These are phyloP conservation scores for Rhizomys pruinosus DNA, from an alignment of 2,113 vertebrate species.

Conservation along the genomic window DNA sequence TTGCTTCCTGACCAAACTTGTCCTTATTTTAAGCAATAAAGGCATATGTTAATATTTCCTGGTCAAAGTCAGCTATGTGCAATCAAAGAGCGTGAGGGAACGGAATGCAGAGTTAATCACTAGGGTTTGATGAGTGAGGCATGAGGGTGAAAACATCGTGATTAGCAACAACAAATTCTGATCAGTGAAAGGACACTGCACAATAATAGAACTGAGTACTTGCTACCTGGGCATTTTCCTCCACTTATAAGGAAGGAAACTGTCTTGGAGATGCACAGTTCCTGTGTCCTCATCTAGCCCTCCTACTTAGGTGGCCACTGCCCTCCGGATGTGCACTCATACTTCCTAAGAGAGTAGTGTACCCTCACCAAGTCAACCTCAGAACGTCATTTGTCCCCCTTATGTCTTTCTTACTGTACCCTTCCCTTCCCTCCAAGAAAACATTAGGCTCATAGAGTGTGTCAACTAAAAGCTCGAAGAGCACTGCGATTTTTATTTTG, in stretches of 20 bases:
- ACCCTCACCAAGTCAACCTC: background rate
- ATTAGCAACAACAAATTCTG: background rate
- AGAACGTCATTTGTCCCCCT: background rate
- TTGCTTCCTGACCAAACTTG: background rate
- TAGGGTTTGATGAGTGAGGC: slow-evolving; percentile 16
- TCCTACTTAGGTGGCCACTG: background rate
- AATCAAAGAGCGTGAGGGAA: background rate
- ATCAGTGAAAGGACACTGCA: background rate
- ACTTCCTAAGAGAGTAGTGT: background rate
- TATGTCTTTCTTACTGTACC: background rate
- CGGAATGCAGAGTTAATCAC: background rate
- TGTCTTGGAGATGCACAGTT: background rate
- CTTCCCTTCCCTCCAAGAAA: too few species aligned
- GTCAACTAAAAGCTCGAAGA: background rate
- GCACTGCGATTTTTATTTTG: background rate
- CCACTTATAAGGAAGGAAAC: background rate
- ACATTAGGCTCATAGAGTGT: background rate
- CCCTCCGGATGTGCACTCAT: background rate
- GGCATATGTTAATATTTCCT: slow-evolving; percentile 17
- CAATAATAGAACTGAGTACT: background rate
- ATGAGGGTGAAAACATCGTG: background rate
- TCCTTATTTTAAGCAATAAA: background rate
- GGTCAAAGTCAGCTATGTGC: slow-evolving; percentile 9
- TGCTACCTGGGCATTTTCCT: background rate
- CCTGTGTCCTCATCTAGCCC: background rate